Evolutionary conservation across 2,888 invertebrate genomes (phyloP).

Genomic region (Seira musarum): DNA sequence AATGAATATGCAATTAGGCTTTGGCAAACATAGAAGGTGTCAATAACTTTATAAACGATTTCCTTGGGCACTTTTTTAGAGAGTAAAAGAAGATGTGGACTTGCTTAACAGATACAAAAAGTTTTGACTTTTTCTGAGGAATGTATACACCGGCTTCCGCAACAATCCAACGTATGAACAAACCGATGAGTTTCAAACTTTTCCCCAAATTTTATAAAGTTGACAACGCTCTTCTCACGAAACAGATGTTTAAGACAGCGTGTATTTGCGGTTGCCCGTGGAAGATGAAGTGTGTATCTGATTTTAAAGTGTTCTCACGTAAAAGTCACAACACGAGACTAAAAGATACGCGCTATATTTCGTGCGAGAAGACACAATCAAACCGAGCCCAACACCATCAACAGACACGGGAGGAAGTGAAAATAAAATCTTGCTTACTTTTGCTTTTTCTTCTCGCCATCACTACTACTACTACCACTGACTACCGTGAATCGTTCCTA

Average conservation of each 20-base stretch:
- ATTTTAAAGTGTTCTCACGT: conserved; percentile 5
- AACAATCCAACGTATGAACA: too few relatives aligned
- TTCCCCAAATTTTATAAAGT: conserved; percentile 11
- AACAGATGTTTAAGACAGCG: not conserved
- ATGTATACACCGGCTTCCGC: too few relatives aligned
- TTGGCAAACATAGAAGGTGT: not conserved
- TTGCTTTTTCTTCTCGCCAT: conserved; percentile 11
- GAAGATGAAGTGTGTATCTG: conserved; percentile 4
- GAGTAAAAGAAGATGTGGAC: too few relatives aligned
- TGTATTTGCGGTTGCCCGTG: not conserved
- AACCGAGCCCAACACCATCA: not conserved
- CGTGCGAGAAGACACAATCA: not conserved
- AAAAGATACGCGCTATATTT: not conserved
- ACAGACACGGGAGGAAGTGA: not conserved
- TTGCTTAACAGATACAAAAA: too few relatives aligned
- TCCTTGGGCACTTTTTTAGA: not conserved
- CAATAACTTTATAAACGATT: conserved; percentile 10
- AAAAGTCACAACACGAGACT: conserved; percentile 6
- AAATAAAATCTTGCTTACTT: conserved; percentile 7
- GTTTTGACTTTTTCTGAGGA: too few relatives aligned
- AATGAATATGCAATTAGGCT: conserved; percentile 19
- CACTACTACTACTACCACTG: too few relatives aligned
- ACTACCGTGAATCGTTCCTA: too few relatives aligned
- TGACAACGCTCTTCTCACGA: not conserved
- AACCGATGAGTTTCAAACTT: not conserved